Evolutionary conservation across 2,888 invertebrate species (phyloP).

Genomic region (Drosophila meridiana): DNA sequence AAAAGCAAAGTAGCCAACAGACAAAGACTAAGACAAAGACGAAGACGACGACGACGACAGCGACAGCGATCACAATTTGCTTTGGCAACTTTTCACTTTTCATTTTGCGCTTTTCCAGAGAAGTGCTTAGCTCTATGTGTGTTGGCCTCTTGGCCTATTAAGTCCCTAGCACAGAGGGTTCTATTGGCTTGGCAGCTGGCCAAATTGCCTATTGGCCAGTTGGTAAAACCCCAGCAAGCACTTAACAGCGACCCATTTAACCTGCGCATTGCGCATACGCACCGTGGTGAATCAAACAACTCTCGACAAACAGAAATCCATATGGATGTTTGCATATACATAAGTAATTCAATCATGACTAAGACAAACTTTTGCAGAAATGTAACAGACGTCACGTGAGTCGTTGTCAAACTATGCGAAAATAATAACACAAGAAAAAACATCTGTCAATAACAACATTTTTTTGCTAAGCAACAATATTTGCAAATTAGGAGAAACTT

Average conservation of each 20-base stretch:
- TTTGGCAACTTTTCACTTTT: slow-evolving; percentile 82
- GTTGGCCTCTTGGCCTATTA: slow-evolving; percentile 80
- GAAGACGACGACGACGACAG: slow-evolving; percentile 26
- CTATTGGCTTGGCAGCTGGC: slow-evolving; percentile 59
- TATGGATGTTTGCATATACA: background rate
- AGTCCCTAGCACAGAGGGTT: slow-evolving; percentile 59
- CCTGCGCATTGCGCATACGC: slow-evolving; percentile 71
- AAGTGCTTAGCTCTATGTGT: background rate
- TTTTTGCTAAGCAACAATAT: slow-evolving; percentile 42
- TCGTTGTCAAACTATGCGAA: slow-evolving; percentile 60
- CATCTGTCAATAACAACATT: slow-evolving; percentile 27
- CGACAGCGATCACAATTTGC: slow-evolving; percentile 40
- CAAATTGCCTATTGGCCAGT: slow-evolving; percentile 45
- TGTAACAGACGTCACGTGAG: slow-evolving; percentile 71
- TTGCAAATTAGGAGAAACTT: slow-evolving; percentile 81
- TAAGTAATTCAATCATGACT: slow-evolving; percentile 51
- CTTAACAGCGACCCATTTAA: slow-evolving; percentile 69
- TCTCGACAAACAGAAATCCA: background rate
- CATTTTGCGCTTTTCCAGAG: slow-evolving; percentile 78
- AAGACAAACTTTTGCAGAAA: slow-evolving; percentile 59
- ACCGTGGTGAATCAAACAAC: slow-evolving; percentile 50
- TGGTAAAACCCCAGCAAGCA: slow-evolving; percentile 55
- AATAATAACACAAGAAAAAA: slow-evolving; percentile 17
- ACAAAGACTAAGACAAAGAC: slow-evolving; percentile 28
- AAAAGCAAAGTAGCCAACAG: slow-evolving; percentile 59